These are phyloP conservation scores for Cladorhizidae sp. DNA, from an alignment of 37 sponge, comb jelly and placozoan species.

Conservation along the genomic window DNA sequence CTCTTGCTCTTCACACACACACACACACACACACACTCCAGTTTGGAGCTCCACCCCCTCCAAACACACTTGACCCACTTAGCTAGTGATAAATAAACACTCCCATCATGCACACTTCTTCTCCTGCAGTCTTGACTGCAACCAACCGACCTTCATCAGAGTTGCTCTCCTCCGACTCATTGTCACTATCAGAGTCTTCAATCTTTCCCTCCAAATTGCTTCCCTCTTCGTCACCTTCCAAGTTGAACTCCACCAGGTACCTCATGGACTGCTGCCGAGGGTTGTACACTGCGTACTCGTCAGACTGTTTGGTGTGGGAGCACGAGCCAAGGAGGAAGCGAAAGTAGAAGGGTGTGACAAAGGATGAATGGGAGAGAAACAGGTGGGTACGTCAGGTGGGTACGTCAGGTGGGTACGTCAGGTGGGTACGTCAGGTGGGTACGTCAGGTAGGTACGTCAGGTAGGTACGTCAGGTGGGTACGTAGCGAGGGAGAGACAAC, in stretches of 20 bases:
- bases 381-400: neutral
- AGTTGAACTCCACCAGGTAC: constrained; percentile 85
- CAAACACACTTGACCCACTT: no score
- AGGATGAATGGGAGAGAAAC: neutral
- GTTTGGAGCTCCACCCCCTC: no score
- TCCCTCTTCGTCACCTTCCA: constrained; percentile 33
- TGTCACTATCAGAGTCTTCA: constrained; percentile 9
- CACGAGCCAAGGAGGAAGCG: neutral
- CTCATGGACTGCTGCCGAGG: constrained; percentile 79
- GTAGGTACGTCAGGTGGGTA: neutral
- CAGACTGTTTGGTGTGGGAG: constrained; percentile 35
- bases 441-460: constrained; percentile 10
- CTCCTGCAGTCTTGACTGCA: neutral
- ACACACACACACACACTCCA: no score
- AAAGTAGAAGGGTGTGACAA: neutral
- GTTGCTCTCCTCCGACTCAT: neutral
- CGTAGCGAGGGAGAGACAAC: neutral
- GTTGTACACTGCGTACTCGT: constrained; percentile 85
- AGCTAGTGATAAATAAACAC: no score
- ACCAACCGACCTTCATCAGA: neutral
- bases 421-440: neutral
- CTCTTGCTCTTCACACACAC: no score
- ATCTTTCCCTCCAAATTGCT: constrained; percentile 14
- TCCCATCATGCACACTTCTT: neutral
- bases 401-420: neutral